Conservation (phyloP, 2,113 vertebrate species). For the Charina bottae region DNA sequence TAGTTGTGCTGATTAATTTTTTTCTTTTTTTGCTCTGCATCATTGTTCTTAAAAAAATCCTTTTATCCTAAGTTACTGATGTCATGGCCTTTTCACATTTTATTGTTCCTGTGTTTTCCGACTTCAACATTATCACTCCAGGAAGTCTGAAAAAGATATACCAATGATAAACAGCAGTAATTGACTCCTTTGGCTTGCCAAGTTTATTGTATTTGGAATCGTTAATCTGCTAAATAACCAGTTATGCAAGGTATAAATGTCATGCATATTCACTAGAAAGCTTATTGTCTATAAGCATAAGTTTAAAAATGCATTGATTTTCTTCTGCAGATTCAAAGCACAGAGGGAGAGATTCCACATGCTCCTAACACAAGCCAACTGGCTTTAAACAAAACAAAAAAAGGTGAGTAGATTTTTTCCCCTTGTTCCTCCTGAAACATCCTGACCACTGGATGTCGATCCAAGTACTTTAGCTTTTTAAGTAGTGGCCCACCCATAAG, state of each 20-base stretch:
- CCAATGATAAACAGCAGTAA: neutral
- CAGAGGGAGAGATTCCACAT: constrained; percentile 85
- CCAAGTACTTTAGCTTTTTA: constrained; percentile 31
- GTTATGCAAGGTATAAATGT: neutral
- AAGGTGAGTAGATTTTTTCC: constrained; percentile 70
- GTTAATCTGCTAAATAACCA: constrained; percentile 3
- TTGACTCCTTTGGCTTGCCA: neutral
- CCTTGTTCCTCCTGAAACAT: neutral
- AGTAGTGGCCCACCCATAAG: constrained; percentile 27
- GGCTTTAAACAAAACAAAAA: constrained; percentile 73
- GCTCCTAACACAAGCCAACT: constrained; percentile 69
- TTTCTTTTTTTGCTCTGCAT: neutral
- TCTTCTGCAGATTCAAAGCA: constrained; percentile 86
- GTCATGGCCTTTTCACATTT: neutral
- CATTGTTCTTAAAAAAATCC: neutral
- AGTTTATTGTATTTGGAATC: neutral
- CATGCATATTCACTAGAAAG: neutral
- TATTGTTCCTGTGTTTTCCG: neutral
- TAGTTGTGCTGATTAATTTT: neutral
- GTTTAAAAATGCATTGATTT: constrained; percentile 52
- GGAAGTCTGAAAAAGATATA: neutral
- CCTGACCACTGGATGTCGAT: neutral
- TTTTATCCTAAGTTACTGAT: neutral
- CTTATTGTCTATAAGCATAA: constrained; percentile 30
- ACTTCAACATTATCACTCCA: neutral